Percentiles rank a stretch among this genome's conserved stretches.
Evolutionary conservation across 1,140 invertebrate species (phyloP).

Genomic region (Penaeus japonicus): DNA sequence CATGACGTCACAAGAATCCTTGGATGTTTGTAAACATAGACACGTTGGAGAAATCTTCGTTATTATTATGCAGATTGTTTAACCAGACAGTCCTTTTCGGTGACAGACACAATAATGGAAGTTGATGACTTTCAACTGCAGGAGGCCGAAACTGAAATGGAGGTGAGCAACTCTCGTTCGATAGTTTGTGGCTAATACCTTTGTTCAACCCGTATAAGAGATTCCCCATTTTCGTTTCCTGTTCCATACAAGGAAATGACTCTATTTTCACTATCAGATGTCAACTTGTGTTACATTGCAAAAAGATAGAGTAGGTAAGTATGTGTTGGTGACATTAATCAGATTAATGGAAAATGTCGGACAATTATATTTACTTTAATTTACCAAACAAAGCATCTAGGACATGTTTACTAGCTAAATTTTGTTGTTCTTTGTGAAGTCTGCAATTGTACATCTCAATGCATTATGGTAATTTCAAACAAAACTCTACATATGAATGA

Average conservation of each 20-base stretch:
- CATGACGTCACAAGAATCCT: slow-evolving; percentile 46
- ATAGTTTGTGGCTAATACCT: background rate
- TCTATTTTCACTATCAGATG: background rate
- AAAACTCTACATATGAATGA: too few species aligned
- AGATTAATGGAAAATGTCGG: too few species aligned
- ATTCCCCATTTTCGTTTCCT: slow-evolving; percentile 28
- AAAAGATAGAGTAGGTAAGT: too few species aligned
- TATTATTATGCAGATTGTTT: slow-evolving; percentile 40
- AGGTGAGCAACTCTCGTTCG: background rate
- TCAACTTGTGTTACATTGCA: too few species aligned
- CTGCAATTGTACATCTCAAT: too few species aligned
- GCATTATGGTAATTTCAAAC: too few species aligned
- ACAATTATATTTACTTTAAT: too few species aligned
- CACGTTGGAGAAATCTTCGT: slow-evolving; percentile 42
- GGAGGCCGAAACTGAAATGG: slow-evolving; percentile 21
- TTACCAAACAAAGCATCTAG: too few species aligned
- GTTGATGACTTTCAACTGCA: slow-evolving; percentile 34
- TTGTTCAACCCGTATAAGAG: slow-evolving; percentile 35
- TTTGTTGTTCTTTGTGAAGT: too few species aligned
- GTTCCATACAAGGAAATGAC: background rate
- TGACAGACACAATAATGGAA: slow-evolving; percentile 3
- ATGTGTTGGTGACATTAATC: too few species aligned
- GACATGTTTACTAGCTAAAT: too few species aligned
- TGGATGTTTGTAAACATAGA: slow-evolving; percentile 51
- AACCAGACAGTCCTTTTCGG: too few species aligned